Evolutionary conservation across 2,113 vertebrate species (phyloP).

Genomic region (Clarias magur): DNA sequence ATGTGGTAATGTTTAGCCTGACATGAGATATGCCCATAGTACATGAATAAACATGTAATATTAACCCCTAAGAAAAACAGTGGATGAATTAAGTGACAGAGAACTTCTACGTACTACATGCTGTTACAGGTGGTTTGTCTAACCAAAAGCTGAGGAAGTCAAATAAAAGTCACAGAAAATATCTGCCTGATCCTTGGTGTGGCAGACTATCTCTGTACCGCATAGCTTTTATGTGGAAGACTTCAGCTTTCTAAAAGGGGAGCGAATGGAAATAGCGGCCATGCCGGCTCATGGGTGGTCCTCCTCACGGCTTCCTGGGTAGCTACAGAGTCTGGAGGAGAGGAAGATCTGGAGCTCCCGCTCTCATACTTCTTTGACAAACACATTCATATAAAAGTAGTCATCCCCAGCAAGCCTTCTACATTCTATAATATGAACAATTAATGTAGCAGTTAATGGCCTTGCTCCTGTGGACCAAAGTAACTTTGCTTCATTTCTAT

Average conservation of each 20-base stretch:
- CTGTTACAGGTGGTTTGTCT: not conserved
- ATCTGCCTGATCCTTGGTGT: constrained; percentile 26
- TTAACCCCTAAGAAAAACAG: not conserved
- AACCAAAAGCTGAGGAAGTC: constrained; percentile 2
- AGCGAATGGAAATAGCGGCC: constrained; percentile 35
- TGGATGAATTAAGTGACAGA: not conserved
- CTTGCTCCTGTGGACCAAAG: not conserved
- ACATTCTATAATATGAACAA: constrained; percentile 15
- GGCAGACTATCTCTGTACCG: constrained; percentile 12
- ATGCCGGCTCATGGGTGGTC: constrained; percentile 54
- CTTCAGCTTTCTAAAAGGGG: constrained; percentile 34
- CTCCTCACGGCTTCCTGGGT: constrained; percentile 45
- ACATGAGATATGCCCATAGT: too few relatives aligned
- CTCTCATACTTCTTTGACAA: constrained; percentile 18
- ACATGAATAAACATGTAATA: not conserved
- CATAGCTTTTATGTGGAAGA: constrained; percentile 47
- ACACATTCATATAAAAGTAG: constrained; percentile 1
- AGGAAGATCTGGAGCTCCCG: constrained; percentile 26
- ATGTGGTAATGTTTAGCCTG: not conserved
- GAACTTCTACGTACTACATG: not conserved
- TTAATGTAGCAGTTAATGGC: constrained; percentile 2
- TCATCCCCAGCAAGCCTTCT: not conserved
- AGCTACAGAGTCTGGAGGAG: constrained; percentile 42
- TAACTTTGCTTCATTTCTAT: constrained; percentile 5
- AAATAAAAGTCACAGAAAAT: constrained; percentile 17